Percentiles rank a stretch among this genome's conserved stretches.
phyloP scores from a whole-genome alignment of 2,888 invertebrate genomes.

The Drosophila acutilabella region DNA sequence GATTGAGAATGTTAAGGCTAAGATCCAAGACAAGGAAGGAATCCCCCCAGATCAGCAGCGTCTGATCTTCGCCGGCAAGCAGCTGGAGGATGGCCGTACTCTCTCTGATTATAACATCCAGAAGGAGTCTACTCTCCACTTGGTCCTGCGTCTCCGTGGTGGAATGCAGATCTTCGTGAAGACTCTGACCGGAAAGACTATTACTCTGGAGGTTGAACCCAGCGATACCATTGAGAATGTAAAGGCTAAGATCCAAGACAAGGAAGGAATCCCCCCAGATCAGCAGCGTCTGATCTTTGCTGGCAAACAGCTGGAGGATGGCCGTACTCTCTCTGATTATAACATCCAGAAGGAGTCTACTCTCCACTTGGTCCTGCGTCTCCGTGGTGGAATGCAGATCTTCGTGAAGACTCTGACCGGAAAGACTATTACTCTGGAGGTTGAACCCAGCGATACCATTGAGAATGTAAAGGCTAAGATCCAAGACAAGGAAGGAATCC shows the following conservation, averaged over 20 bases:
- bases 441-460: conserved; percentile 50
- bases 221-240: conserved; percentile 62
- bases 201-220: conserved; percentile 54
- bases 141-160: conserved; percentile 59
- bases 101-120: conserved; percentile 58
- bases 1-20: conserved; percentile 50
- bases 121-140: conserved; percentile 55
- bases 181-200: conserved; percentile 58
- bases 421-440: conserved; percentile 56
- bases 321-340: conserved; percentile 58
- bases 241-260: conserved; percentile 64
- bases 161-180: conserved; percentile 68
- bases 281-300: conserved; percentile 65
- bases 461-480: conserved; percentile 64
- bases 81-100: conserved; percentile 59
- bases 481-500: conserved; percentile 63
- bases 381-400: conserved; percentile 63
- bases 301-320: conserved; percentile 63
- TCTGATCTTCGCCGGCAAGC: conserved; percentile 60
- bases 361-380: conserved; percentile 55
- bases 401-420: conserved; percentile 58
- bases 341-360: conserved; percentile 65
- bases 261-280: conserved; percentile 64
- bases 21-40: conserved; percentile 55
- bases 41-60: conserved; percentile 63